Base-by-base conservation (phyloP, 2,888 invertebrate species). In the Encarsia formosa region DNA sequence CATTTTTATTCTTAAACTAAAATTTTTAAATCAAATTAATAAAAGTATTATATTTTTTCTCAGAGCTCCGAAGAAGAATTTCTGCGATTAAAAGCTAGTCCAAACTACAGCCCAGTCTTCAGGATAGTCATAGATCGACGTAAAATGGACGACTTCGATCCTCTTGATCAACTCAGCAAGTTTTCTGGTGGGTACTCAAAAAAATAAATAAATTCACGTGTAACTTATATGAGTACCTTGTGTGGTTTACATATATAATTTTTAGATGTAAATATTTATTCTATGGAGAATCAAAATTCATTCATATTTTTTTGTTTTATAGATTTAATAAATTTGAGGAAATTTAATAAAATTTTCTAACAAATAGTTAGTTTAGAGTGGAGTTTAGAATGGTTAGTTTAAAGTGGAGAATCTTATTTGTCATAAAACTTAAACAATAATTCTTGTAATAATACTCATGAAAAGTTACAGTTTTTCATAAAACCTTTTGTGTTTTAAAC, bases 91-190 rank as follows among this genome's bases (percentile, higher is more conserved):
- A 83, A 81, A 66, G 77, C 78, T 54, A 81, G 81, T 64, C 82
- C 80, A 57, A 79, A 80, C 59, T 88, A 81, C 73, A 91, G 91
- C 46, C 78, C 83, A 57, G 80, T 84, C 42, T 90, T 87, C 72
- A 82, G 84, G 63, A 76, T 90, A 65, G 71, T 88, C 56, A 79
- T 89, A 59, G 78, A 81, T 63, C 78, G 78, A 62, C 74, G 74
- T 56, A 75, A 74, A 60, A 77, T 73, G 67, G 80, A 79, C 61
- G 69, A 79, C 63, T 76, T 77, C 59, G 78, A 67, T 56, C 60
- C 64, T 46, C 56, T 62, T 37, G 66, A 66, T 61, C 62, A 63
- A 41, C 65, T 65, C 35, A 65, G 61, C 23, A 72, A 70, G 63
- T 68, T 68, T 64, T 68, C 71, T 57, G 69, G 73, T 73, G 59